These are phyloP conservation scores for Neria commutata DNA, from an alignment of 2,888 invertebrate species.

Conservation along the genomic window DNA sequence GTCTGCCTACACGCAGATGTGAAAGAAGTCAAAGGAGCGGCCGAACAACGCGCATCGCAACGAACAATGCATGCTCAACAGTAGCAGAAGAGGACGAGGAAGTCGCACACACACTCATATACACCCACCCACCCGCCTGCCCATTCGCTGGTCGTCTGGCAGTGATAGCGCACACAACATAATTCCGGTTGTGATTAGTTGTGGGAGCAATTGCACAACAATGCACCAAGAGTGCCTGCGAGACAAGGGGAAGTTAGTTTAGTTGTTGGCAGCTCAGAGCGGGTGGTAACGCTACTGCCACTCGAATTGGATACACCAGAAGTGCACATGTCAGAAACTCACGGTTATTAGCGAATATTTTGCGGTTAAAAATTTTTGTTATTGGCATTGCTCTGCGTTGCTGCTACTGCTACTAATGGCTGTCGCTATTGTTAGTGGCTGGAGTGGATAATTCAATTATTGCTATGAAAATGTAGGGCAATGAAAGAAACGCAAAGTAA, in stretches of 20 bases:
- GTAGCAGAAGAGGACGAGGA: no score
- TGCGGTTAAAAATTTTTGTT: no score
- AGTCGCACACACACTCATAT: neutral
- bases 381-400: no score
- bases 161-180: no score
- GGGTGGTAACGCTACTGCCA: no score
- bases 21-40: neutral
- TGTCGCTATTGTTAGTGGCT: neutral
- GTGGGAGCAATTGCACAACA: constrained; percentile 1
- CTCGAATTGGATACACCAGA: no score
- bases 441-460: neutral
- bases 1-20: no score
- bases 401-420: neutral
- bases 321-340: neutral
- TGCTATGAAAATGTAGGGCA: no score
- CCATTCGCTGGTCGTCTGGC: neutral
- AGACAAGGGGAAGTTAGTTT: neutral
- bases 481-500: no score
- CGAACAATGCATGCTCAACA: neutral
- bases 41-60: no score
- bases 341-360: neutral
- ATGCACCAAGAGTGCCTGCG: constrained; percentile 26
- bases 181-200: constrained; percentile 2
- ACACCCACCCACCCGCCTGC: neutral
- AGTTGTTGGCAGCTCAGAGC: constrained; percentile 11